Percentiles rank a stretch among this genome's conserved stretches.
Conservation (phyloP, 2,888 invertebrate genomes). For the Aphelenchoides bicaudatus region DNA sequence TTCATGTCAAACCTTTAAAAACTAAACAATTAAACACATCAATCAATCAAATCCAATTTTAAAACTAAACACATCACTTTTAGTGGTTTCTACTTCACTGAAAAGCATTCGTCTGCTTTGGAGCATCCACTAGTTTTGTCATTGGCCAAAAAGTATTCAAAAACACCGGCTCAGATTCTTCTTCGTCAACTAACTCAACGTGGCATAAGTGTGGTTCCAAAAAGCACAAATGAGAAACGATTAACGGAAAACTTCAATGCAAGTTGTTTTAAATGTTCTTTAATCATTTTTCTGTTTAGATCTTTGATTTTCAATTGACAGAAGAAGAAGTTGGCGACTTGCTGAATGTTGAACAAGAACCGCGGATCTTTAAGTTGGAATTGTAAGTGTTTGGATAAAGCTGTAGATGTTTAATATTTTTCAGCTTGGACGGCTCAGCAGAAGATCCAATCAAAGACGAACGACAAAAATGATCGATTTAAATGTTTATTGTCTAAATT, state of each 20-base stretch:
- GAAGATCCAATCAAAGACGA: conserved; percentile 34
- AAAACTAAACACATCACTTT: conserved; percentile 9
- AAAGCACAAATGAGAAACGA: conserved; percentile 24
- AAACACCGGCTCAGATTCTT: conserved; percentile 41
- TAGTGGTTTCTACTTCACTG: conserved; percentile 17
- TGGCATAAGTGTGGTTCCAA: conserved; percentile 36
- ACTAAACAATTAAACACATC: not conserved
- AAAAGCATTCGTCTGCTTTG: conserved; percentile 22
- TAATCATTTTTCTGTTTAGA: conserved; percentile 17
- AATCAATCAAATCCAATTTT: conserved; percentile 1
- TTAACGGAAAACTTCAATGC: conserved; percentile 27
- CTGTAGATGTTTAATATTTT: not conserved
- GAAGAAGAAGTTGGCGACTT: conserved; percentile 28
- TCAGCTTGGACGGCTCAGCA: conserved; percentile 29
- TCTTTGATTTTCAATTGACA: conserved; percentile 34
- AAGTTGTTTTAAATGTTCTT: not conserved
- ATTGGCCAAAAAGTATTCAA: conserved; percentile 41
- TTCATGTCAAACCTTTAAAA: not conserved
- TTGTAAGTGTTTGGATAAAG: conserved; percentile 18
- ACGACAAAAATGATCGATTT: conserved; percentile 1
- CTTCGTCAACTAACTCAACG: conserved; percentile 37
- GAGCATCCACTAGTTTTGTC: conserved; percentile 30
- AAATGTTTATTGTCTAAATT: not conserved
- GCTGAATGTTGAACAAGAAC: conserved; percentile 22
- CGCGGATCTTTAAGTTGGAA: conserved; percentile 26